Evolutionary conservation across 2,888 invertebrate species (phyloP).

Genomic region (Tenthredo mesomela): DNA sequence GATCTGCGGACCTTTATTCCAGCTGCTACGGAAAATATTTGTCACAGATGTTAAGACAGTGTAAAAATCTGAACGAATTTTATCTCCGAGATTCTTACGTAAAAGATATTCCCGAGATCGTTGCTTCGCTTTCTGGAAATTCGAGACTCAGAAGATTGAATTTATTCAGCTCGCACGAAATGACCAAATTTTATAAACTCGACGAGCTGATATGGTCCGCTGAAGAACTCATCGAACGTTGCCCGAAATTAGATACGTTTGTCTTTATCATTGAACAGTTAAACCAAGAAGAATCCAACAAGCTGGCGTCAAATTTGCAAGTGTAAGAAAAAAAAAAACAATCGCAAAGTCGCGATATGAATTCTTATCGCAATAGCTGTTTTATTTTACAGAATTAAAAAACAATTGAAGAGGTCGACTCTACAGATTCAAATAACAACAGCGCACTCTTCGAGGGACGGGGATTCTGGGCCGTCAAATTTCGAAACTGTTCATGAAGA

Average conservation of each 20-base stretch:
- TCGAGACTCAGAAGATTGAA: neutral
- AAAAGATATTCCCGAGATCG: neutral
- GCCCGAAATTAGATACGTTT: neutral
- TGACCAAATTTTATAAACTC: neutral
- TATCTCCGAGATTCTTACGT: neutral
- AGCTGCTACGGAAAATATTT: neutral
- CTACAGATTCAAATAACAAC: neutral
- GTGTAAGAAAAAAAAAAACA: neutral
- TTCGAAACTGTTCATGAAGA: neutral
- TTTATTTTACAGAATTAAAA: neutral
- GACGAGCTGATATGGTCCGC: neutral
- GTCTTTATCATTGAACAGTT: neutral
- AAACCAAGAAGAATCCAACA: neutral
- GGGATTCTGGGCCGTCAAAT: neutral
- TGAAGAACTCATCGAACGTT: neutral
- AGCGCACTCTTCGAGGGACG: neutral
- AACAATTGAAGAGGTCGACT: neutral
- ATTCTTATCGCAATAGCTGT: neutral
- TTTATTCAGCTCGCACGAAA: neutral
- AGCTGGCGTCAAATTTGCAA: neutral
- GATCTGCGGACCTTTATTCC: neutral
- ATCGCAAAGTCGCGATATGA: neutral
- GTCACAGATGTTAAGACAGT: neutral
- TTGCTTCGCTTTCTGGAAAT: neutral
- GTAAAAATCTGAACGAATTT: conserved; percentile 13